Evolutionary conservation across 2,888 invertebrate genomes (phyloP).

Genomic region (Netelia inedita): DNA sequence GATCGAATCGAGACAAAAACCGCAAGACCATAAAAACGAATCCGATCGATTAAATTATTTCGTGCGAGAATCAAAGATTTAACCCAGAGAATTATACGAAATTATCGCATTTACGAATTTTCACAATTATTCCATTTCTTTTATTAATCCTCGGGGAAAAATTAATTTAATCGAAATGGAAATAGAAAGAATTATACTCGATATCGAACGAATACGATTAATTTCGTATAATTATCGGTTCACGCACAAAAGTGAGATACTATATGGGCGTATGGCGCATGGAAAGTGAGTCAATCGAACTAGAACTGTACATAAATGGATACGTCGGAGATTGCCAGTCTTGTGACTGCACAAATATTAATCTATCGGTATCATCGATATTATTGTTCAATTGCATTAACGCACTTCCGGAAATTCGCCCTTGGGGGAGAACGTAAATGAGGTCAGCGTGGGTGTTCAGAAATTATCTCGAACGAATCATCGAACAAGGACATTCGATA

Average conservation of each 20-base stretch:
- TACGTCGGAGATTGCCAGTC: conserved; percentile 30
- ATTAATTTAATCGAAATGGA: not conserved
- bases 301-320: conserved; percentile 41
- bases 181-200: conserved; percentile 53
- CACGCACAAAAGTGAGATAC: conserved; percentile 18
- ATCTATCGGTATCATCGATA: conserved; percentile 19
- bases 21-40: conserved; percentile 53
- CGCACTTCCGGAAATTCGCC: conserved; percentile 49
- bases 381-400: conserved; percentile 9
- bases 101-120: conserved; percentile 30
- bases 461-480: not conserved
- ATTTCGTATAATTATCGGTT: conserved; percentile 27
- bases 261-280: conserved; percentile 41
- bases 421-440: conserved; percentile 28
- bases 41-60: conserved; percentile 55
- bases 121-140: not conserved
- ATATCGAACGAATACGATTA: not conserved
- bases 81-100: conserved; percentile 9
- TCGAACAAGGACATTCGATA: not conserved
- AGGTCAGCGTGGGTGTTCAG: conserved; percentile 38
- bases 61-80: conserved; percentile 43
- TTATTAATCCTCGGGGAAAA: too few relatives aligned
- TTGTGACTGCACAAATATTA: conserved; percentile 31
- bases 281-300: conserved; percentile 53
- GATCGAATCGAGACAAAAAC: conserved; percentile 40